Base-by-base conservation (phyloP, 2,797 vertebrate genomes). In the Melanotaenia parkinsoni region DNA sequence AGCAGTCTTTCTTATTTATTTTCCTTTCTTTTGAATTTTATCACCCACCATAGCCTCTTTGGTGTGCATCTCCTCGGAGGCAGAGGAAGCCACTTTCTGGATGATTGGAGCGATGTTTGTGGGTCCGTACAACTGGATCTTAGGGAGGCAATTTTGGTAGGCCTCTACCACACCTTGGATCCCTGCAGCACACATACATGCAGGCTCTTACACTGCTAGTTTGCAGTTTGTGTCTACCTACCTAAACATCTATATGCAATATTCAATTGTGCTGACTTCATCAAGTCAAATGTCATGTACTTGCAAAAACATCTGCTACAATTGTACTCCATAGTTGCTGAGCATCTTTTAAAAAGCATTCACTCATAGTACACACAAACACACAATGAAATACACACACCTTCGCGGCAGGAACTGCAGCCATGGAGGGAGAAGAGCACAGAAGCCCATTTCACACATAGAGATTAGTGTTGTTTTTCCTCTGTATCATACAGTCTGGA, bases 71-170 rank as follows among this genome's bases (percentile, higher is more conserved):
- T 99, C 98, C 90, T 99, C 98, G 0, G 97, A 99, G 5, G 98
- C 98, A 2, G 97, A 98, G 58, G 96, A 97, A 80, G 98, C 98
- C 58, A 99, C 98, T 92, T 99, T 99, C 91, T 98, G 97, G 83
- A 99, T 99, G 92, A 99, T 99, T 66, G 98, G 98, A 40, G 98
- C 98, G 5, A 99, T 99, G 89, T 99, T 99, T 65, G 98, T 99
- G 0, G 98, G 98, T 4, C 98, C 98, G 0, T 99, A 99, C 10
- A 99, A 95, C 85, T 99, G 98, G 84, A 99, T 96, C 87, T 98
- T 99, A 1, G 98, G 98, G 54, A 99, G 97, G 83, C 98, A 99
- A 85, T 96, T 99, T 93, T 99, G 98, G 82, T 99, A 99, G 65
- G 98, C 98, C 89, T 99, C 98, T 66, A 99, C 97, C n/a, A 99